Conservation (phyloP, 2,888 invertebrate genomes). For the Eutolmus rufibarbis region DNA sequence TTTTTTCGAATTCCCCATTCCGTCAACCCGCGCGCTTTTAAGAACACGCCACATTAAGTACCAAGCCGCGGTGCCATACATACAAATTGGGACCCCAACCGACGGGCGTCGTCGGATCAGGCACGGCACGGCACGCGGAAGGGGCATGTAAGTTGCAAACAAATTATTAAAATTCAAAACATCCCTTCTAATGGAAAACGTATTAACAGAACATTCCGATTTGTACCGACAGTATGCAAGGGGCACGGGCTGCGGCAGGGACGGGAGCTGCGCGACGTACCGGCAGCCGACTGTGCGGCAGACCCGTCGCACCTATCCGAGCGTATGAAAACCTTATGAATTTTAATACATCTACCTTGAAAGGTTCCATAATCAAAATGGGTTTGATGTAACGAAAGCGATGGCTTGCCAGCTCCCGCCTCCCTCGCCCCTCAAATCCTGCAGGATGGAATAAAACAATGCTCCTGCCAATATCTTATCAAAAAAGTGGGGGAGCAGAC, state of each 20-base stretch:
- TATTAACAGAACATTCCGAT: conserved; percentile 44
- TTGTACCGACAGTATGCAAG: conserved; percentile 16
- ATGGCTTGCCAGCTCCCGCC: background rate
- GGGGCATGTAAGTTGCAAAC: conserved; percentile 30
- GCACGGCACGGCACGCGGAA: background rate
- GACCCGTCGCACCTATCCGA: conserved; percentile 40
- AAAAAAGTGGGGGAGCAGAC: background rate
- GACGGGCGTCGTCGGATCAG: background rate
- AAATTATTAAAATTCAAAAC: conserved; percentile 44
- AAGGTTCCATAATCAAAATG: conserved; percentile 38
- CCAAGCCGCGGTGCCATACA: conserved; percentile 2
- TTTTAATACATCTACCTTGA: conserved; percentile 41
- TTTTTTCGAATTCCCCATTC: conserved; percentile 1
- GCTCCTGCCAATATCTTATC: conserved; percentile 1
- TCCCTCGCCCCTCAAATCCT: background rate
- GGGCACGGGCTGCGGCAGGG: background rate
- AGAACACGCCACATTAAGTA: conserved; percentile 25
- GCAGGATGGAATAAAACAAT: conserved; percentile 10
- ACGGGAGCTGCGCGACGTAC: background rate
- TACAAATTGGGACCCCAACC: conserved; percentile 14
- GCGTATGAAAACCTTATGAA: conserved; percentile 42
- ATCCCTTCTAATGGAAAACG: conserved; percentile 42
- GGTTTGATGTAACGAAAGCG: conserved; percentile 16
- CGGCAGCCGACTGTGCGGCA: background rate
- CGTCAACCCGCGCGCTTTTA: background rate